Percentiles rank a stretch among this genome's conserved stretches.
Conservation (phyloP, 2,797 vertebrate genomes). For the Coregonus ussuriensis region DNA sequence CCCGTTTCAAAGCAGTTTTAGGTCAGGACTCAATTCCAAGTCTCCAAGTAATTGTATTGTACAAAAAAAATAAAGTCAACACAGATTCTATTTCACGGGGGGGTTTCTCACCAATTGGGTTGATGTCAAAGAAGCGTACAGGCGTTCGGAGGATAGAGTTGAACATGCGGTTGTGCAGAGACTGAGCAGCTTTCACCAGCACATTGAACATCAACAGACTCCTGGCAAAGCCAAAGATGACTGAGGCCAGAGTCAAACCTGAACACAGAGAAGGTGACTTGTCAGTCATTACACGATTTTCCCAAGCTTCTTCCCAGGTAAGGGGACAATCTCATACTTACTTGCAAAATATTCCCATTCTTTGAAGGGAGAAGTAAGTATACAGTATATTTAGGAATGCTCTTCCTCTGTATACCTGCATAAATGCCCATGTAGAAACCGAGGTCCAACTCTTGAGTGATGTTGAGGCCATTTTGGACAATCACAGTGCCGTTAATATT, state of each 20-base stretch:
- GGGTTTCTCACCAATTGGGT: constrained; percentile 70
- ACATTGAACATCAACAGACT: constrained; percentile 81
- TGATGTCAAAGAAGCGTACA: constrained; percentile 76
- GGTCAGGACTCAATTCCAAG: too few relatives aligned
- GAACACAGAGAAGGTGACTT: constrained; percentile 13
- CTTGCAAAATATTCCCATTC: too few relatives aligned
- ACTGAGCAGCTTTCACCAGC: constrained; percentile 82
- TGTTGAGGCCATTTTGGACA: constrained; percentile 24
- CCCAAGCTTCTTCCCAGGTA: not conserved
- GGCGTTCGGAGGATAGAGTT: constrained; percentile 65
- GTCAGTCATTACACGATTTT: not conserved
- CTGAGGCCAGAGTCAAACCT: constrained; percentile 84
- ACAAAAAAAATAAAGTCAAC: too few relatives aligned
- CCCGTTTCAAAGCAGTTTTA: too few relatives aligned
- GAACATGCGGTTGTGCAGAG: constrained; percentile 83
- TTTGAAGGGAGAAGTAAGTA: not conserved
- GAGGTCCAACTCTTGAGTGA: constrained; percentile 55
- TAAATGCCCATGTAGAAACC: constrained; percentile 72
- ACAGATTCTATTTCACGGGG: too few relatives aligned
- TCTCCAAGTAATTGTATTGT: too few relatives aligned
- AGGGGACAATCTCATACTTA: too few relatives aligned
- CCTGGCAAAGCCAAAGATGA: constrained; percentile 83
- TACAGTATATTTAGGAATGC: too few relatives aligned
- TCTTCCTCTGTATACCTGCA: constrained; percentile 56
- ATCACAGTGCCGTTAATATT: constrained; percentile 11